Base-by-base conservation (phyloP, 2,888 invertebrate genomes). In the Dryobotodes eremita region DNA sequence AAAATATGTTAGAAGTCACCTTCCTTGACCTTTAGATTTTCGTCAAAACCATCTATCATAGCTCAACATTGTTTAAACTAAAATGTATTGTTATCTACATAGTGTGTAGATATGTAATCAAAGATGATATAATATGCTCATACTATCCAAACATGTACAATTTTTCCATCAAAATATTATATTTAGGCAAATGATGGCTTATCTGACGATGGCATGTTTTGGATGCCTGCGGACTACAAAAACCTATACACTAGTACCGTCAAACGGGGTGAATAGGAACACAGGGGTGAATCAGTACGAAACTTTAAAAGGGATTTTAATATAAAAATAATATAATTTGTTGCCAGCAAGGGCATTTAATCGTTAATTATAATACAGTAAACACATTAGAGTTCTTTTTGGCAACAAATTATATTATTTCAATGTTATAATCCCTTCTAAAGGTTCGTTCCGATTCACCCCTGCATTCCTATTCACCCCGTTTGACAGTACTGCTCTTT, bases 1-100 rank as follows among this genome's bases (percentile, higher is more conserved):
- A 62, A 68, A 68, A n/a, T 23, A 31, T 55, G 2, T 50, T 55
- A 42, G 20, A n/a, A 75, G 79, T 83, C 75, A 85, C 85, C 85
- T 85, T 85, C 53, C 8, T 69, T 74, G 79, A 80, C 85, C 85
- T 85, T 71, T 76, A 48, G 2, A 65, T 76, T 75, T 64, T 75
- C 72, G 36, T 55, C 53, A 76, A 76, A 84, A 74, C 64, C 71
- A 85, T 79, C 78, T 72, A 83, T 80, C 84, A 75, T 53, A 2
- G 61, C 70, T 64, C 26, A 55, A 65, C 68, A 1, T 65, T 83
- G 83, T 71, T 57, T 74, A 59, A 73, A 82, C 81, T 59, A 61
- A 80, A 69, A 71, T 64, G 42, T 84, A 53, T 68, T 72, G 48
- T 80, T 84, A 83, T 83, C 83, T 75, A 46, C 15, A 55, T 59